Percentiles rank a stretch among this genome's conserved stretches.
These are phyloP conservation scores for Enteromius fasciolatus DNA, from an alignment of 2,797 vertebrate species.

Conservation along the genomic window DNA sequence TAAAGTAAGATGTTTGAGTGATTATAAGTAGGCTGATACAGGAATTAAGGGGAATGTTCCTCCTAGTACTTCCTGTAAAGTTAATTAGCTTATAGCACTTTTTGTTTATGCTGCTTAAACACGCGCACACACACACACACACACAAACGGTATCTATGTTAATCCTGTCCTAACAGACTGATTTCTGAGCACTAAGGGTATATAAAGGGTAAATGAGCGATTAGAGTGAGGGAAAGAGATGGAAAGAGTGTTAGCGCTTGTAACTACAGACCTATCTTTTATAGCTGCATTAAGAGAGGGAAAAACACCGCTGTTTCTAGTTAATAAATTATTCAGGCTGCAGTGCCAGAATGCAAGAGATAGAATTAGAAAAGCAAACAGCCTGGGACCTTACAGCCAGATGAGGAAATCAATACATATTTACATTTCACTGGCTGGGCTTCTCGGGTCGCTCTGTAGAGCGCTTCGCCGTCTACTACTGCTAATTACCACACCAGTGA, in stretches of 20 bases:
- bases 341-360: conserved; percentile 52
- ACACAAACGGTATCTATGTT: background rate
- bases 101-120: background rate
- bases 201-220: conserved; percentile 22
- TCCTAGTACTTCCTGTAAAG: conserved; percentile 6
- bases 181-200: conserved; percentile 22
- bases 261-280: conserved; percentile 36
- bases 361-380: conserved; percentile 60
- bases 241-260: conserved; percentile 26
- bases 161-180: conserved; percentile 30
- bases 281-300: conserved; percentile 20
- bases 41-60: background rate
- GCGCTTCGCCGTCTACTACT: conserved; percentile 6
- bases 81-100: conserved; percentile 9
- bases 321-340: conserved; percentile 55
- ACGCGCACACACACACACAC: background rate
- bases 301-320: conserved; percentile 32
- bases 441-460: conserved; percentile 39
- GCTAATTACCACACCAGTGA: conserved; percentile 48
- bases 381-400: conserved; percentile 53
- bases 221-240: conserved; percentile 35
- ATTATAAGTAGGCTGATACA: background rate
- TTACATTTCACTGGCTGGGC: conserved; percentile 54
- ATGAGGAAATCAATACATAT: conserved; percentile 60
- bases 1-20: background rate